phyloP scores from a whole-genome alignment of 2,797 vertebrate genomes.

The Podarcis siculus region DNA sequence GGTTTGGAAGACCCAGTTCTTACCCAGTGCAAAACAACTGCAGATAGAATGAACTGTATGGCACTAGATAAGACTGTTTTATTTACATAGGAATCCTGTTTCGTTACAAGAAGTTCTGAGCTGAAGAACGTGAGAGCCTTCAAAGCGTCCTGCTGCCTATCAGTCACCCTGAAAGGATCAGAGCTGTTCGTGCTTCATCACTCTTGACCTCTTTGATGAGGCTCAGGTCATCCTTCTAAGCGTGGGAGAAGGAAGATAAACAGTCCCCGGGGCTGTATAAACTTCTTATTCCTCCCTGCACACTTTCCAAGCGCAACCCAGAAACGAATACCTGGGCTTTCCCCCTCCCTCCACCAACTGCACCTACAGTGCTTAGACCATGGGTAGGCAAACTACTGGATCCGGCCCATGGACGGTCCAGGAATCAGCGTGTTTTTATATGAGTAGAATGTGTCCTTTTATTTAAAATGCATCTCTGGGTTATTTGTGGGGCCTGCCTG shows the following conservation, averaged over 20 bases:
- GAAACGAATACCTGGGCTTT: neutral
- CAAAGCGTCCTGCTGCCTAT: slow-evolving; percentile 24
- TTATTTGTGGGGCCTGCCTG: too few species aligned
- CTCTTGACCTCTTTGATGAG: slow-evolving; percentile 20
- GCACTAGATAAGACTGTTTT: slow-evolving; percentile 45
- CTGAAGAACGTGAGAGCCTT: slow-evolving; percentile 58
- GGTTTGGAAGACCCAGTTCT: slow-evolving; percentile 35
- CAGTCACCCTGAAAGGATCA: neutral
- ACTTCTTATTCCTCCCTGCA: slow-evolving; percentile 5
- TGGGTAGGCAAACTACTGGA: too few species aligned
- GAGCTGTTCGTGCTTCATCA: slow-evolving; percentile 21
- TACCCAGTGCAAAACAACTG: slow-evolving; percentile 52
- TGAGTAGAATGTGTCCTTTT: too few species aligned
- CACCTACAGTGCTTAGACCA: neutral
- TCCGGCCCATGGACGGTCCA: too few species aligned
- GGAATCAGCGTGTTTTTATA: too few species aligned
- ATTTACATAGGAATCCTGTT: slow-evolving; percentile 39
- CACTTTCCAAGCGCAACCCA: neutral
- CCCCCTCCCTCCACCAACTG: neutral
- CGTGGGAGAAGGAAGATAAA: slow-evolving; percentile 13
- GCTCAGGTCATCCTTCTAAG: slow-evolving; percentile 1
- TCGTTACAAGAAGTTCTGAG: slow-evolving; percentile 62
- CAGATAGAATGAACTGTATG: neutral
- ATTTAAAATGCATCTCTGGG: too few species aligned
- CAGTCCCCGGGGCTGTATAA: slow-evolving; percentile 6